A percentile compares a stretch with the other conserved stretches of the same genome.
These are phyloP conservation scores for Orgyia antiqua DNA, from an alignment of 2,888 invertebrate genomes.

Conservation along the genomic window DNA sequence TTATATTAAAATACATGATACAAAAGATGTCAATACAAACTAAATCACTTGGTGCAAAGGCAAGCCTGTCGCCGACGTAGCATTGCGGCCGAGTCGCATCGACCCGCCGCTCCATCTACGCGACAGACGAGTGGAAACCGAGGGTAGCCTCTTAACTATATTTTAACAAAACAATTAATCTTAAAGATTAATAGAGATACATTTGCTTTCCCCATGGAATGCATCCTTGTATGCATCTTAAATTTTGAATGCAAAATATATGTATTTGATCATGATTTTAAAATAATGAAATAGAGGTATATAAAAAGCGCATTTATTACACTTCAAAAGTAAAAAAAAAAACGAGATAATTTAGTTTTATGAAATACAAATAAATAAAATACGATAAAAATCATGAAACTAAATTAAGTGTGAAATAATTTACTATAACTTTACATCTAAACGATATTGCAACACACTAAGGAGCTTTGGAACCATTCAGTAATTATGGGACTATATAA, in stretches of 20 bases:
- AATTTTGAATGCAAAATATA: constrained; percentile 59
- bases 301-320: constrained; percentile 69
- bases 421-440: constrained; percentile 75
- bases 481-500: constrained; percentile 54
- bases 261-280: constrained; percentile 74
- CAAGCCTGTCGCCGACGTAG: constrained; percentile 71
- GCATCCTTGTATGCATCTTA: constrained; percentile 62
- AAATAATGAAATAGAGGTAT: constrained; percentile 70
- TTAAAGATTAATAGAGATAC: constrained; percentile 64
- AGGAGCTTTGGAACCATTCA: constrained; percentile 75
- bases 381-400: constrained; percentile 65
- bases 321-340: constrained; percentile 67
- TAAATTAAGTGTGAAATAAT: constrained; percentile 76
- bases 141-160: constrained; percentile 69
- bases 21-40: constrained; percentile 77
- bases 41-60: constrained; percentile 79
- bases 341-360: constrained; percentile 65
- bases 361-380: constrained; percentile 70
- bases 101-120: constrained; percentile 46
- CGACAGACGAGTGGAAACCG: constrained; percentile 70
- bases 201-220: constrained; percentile 60
- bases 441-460: constrained; percentile 72
- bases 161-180: constrained; percentile 63
- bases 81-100: constrained; percentile 25
- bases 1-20: constrained; percentile 73